A percentile compares a stretch with the other conserved stretches of the same genome.
Conservation (phyloP, 1,140 invertebrate genomes). For the Euura saliciscinereae region DNA sequence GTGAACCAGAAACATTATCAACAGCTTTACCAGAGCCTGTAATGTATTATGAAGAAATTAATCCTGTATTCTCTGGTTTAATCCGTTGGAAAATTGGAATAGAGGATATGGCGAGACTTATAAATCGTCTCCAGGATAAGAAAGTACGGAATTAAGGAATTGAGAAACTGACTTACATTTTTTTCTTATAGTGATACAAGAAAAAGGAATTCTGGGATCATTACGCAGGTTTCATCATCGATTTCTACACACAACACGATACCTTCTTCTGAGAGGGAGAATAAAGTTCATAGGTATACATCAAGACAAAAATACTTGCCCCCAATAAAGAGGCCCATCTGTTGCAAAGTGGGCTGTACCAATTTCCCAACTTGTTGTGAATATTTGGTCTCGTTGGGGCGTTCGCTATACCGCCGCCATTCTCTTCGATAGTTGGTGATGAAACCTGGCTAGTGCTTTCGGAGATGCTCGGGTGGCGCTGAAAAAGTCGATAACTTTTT, state of each 20-base stretch:
- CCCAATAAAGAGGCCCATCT: slow-evolving; percentile 91
- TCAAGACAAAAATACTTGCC: slow-evolving; percentile 64
- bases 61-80: too few species aligned
- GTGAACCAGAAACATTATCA: slow-evolving; percentile 92
- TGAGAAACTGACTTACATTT: too few species aligned
- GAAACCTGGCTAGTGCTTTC: slow-evolving; percentile 50
- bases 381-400: slow-evolving; percentile 68
- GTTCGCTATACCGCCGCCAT: slow-evolving; percentile 35
- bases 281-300: slow-evolving; percentile 8
- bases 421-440: slow-evolving; percentile 53
- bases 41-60: slow-evolving; percentile 37
- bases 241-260: slow-evolving; percentile 9
- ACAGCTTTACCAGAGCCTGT: slow-evolving; percentile 82
- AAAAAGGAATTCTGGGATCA: too few species aligned
- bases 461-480: slow-evolving; percentile 50
- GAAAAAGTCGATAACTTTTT: slow-evolving; percentile 16
- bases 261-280: slow-evolving; percentile 10
- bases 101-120: too few species aligned
- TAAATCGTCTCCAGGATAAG: too few species aligned
- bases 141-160: too few species aligned
- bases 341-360: slow-evolving; percentile 93
- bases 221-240: not conserved
- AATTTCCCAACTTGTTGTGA: slow-evolving; percentile 87
- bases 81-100: too few species aligned
- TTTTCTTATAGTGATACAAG: too few species aligned